phyloP scores from a whole-genome alignment of 2,888 invertebrate genomes.

The Epistrophe grossulariae region DNA sequence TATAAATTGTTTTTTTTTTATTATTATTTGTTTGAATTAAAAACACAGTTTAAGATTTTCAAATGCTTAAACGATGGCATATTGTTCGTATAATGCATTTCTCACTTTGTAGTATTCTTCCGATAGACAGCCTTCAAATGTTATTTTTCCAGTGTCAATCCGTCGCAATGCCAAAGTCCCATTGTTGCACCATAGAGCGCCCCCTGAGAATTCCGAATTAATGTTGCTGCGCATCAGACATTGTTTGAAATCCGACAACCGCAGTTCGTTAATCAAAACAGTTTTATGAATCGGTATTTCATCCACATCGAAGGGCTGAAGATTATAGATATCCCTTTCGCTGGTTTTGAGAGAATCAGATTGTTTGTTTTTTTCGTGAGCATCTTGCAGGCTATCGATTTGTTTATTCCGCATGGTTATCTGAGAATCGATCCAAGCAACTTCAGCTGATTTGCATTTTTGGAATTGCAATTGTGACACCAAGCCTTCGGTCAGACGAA shows the following conservation, averaged over 20 bases:
- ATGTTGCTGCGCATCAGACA: constrained; percentile 90
- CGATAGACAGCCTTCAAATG: constrained; percentile 96
- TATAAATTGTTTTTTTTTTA: too few relatives aligned
- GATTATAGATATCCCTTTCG: constrained; percentile 87
- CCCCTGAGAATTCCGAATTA: constrained; percentile 94
- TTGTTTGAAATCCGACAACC: constrained; percentile 95
- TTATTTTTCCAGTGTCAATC: constrained; percentile 95
- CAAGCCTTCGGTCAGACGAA: constrained; percentile 95
- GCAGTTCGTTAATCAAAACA: constrained; percentile 96
- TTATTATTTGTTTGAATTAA: too few relatives aligned
- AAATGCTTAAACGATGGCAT: constrained; percentile 92
- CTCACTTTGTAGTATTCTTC: constrained; percentile 98
- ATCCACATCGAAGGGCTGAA: constrained; percentile 87
- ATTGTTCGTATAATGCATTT: constrained; percentile 96
- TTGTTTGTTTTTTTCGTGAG: constrained; percentile 73
- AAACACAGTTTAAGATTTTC: too few relatives aligned
- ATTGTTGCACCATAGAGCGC: constrained; percentile 97
- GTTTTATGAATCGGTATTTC: constrained; percentile 90
- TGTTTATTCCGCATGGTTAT: constrained; percentile 88
- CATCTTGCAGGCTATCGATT: constrained; percentile 84
- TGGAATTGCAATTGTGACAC: constrained; percentile 94
- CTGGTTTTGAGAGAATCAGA: constrained; percentile 81
- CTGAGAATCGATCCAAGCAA: constrained; percentile 97
- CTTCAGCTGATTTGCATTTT: constrained; percentile 93
- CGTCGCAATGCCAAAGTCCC: constrained; percentile 94